These are phyloP conservation scores for Eptesicus fuscus DNA, from an alignment of 2,113 vertebrate species.

Conservation along the genomic window DNA sequence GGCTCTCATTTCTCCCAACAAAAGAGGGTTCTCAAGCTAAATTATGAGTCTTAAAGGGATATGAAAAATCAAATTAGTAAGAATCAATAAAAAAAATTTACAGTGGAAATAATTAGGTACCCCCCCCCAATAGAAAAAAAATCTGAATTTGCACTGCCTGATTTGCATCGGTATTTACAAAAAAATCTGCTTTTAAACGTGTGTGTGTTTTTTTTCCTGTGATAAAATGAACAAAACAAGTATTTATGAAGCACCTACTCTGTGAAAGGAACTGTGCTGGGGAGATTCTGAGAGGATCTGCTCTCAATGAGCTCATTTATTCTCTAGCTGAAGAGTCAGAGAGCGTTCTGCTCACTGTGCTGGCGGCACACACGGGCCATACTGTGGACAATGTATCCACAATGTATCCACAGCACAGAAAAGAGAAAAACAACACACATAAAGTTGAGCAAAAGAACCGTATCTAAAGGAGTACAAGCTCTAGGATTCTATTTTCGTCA, in stretches of 20 bases:
- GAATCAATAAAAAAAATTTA: neutral
- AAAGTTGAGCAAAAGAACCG: neutral
- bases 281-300: neutral
- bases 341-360: fast-evolving
- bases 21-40: neutral
- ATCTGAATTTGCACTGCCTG: neutral
- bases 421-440: neutral
- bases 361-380: fast-evolving
- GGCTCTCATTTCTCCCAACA: neutral
- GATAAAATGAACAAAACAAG: neutral
- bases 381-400: neutral
- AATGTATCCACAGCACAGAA: neutral
- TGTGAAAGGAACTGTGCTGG: neutral
- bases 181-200: neutral
- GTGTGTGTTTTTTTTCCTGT: neutral
- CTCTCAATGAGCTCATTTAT: neutral
- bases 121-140: neutral
- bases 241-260: neutral
- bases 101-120: neutral
- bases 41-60: neutral
- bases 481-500: neutral
- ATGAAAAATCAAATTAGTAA: neutral
- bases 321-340: neutral
- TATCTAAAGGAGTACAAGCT: neutral
- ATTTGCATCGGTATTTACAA: neutral